Evolutionary conservation across 2,113 vertebrate species (phyloP), one percentile per base, ranked within the genome.

Genomic region (Okapia johnstoni): DNA sequence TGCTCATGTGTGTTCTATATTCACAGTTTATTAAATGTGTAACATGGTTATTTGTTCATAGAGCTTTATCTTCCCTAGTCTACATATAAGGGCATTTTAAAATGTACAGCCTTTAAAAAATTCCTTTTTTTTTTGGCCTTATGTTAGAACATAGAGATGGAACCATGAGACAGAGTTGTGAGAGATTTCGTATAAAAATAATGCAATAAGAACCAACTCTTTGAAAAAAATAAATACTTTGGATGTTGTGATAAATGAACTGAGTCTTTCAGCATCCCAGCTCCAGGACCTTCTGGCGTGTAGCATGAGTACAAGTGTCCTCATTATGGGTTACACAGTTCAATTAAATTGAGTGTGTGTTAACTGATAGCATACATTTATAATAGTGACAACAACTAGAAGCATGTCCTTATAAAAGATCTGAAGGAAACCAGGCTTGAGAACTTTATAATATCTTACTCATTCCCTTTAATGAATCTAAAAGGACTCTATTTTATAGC

Each of bases 21-120:
- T 96, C 88, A 63, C 48, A 94, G 58, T 58, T 97, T 91, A 92
- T 77, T 95, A 88, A 88, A 58, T 25, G 4, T 90, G 30, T 48
- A 91, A 70, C 21, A n/a, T 92, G n/a, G 28, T 48, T 93, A 87
- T 88, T 50, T 94, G 12, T 25, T n/a, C 12, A 36, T 10, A 73
- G 9, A 79, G 70, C 54, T 81, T 76, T 9, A 91, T 87, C 43
- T 43, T 13, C 57, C 33, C 1, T 90, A 11, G 30, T 73, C 17
- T 55, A 63, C 6, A 83, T 12, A 95, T 48, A 88, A 90, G n/a
- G 21, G 46, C 21, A 66, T 52, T 84, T 9, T 21, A 43, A 86
- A 92, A 28, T 57, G 54, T 17, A 6, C 36, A 83, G 21, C 17
- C 19, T 85, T 28, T 60, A 70, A 70, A 66, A 40, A 23, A 6